phyloP scores from a whole-genome alignment of 1,140 invertebrate species.

The Planococcus citri region DNA sequence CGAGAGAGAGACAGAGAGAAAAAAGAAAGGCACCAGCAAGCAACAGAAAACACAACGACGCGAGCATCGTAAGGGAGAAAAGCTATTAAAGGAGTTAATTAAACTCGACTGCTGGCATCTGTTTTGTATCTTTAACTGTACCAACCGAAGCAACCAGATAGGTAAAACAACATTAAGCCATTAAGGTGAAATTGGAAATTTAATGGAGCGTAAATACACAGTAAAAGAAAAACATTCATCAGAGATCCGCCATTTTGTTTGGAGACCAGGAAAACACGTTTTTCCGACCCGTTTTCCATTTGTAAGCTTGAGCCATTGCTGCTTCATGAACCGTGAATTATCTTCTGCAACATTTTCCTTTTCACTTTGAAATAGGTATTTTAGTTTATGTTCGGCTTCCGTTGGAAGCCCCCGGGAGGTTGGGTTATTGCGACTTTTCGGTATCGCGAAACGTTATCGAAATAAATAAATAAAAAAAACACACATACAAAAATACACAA shows the following conservation, averaged over 20 bases:
- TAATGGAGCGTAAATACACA: constrained; percentile 17
- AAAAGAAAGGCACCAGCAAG: not conserved
- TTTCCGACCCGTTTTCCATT: not conserved
- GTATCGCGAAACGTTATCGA: constrained; percentile 14
- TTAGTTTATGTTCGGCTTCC: constrained; percentile 15
- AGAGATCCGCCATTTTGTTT: constrained; percentile 16
- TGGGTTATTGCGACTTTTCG: not conserved
- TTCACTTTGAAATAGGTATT: constrained; percentile 20
- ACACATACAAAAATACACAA: not conserved
- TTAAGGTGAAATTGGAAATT: constrained; percentile 19
- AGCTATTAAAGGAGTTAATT: constrained; percentile 19
- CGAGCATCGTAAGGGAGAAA: constrained; percentile 5
- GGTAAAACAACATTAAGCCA: constrained; percentile 19
- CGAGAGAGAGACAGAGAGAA: too few species aligned
- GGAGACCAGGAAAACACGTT: not conserved
- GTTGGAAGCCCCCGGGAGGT: not conserved
- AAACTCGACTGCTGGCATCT: constrained; percentile 19
- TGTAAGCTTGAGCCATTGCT: not conserved
- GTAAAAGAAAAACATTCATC: constrained; percentile 18
- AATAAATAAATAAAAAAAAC: constrained; percentile 9
- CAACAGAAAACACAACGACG: not conserved
- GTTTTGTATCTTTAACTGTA: constrained; percentile 14
- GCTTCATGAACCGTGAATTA: constrained; percentile 20
- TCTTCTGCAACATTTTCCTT: constrained; percentile 19
- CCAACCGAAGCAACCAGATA: not conserved